phyloP scores from a whole-genome alignment of 2,797 vertebrate genomes.

The Sebastes oblongus region DNA sequence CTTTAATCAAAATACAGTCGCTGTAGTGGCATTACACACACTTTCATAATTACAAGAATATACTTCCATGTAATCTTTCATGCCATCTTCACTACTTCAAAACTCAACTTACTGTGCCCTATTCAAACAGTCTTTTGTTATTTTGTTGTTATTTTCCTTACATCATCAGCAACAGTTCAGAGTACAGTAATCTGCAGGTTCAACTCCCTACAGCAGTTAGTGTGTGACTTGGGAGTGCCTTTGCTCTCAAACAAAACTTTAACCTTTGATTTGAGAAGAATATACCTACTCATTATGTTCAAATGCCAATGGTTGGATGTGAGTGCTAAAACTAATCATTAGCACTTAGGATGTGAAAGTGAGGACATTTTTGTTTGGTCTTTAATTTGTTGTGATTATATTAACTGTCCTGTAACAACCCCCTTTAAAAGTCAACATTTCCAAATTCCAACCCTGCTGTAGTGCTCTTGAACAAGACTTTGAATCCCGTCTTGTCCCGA shows the following conservation, averaged over 20 bases:
- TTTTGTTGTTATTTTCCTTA: not conserved
- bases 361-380: not conserved
- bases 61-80: not conserved
- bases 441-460: no score
- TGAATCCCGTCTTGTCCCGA: not conserved
- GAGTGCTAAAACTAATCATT: not conserved
- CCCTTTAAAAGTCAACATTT: rapidly evolving
- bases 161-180: not conserved
- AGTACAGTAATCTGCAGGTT: not conserved
- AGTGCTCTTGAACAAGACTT: rapidly evolving
- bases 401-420: no score
- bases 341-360: not conserved
- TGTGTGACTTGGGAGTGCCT: not conserved
- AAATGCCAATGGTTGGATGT: not conserved
- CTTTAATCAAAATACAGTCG: not conserved
- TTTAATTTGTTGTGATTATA: not conserved
- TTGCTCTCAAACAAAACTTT: not conserved
- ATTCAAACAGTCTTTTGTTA: not conserved
- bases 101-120: not conserved
- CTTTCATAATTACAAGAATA: not conserved
- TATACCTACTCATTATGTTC: not conserved
- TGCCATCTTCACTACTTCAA: not conserved
- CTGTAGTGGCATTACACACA: not conserved
- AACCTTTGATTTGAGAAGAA: not conserved
- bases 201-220: not conserved